Evolutionary conservation across 1,140 invertebrate species (phyloP).

Genomic region (Hydropsyche tenuis): DNA sequence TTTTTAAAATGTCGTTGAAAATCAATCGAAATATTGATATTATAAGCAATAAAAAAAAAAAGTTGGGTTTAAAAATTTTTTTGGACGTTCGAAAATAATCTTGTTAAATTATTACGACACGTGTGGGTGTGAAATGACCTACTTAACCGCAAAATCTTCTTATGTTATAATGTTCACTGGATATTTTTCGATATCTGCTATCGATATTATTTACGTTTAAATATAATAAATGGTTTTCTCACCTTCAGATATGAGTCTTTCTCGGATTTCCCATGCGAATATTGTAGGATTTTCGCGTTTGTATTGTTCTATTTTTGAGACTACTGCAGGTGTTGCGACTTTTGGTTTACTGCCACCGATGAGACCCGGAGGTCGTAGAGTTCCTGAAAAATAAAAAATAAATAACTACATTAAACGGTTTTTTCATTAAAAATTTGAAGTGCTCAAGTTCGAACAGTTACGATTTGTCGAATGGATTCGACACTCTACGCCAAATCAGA

Average conservation of each 20-base stretch:
- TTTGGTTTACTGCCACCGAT: slow-evolving; percentile 99
- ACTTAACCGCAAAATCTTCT: slow-evolving; percentile 45
- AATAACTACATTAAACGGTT: slow-evolving; percentile 3
- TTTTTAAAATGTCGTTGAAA: no score
- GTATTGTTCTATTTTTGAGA: slow-evolving; percentile 95
- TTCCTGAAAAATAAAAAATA: slow-evolving; percentile 71
- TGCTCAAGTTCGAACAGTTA: background rate
- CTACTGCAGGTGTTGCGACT: slow-evolving; percentile 95
- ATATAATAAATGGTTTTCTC: slow-evolving; percentile 51
- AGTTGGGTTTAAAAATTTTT: no score
- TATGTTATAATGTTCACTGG: slow-evolving; percentile 49
- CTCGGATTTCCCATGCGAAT: slow-evolving; percentile 96
- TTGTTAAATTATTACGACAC: slow-evolving; percentile 45
- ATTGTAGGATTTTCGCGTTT: slow-evolving; percentile 97
- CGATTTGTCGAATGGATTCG: background rate
- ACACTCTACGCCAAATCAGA: no score
- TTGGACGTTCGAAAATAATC: no score
- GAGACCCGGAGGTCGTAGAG: slow-evolving; percentile 89
- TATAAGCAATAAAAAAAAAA: no score
- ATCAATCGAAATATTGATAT: no score
- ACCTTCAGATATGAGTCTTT: slow-evolving; percentile 94
- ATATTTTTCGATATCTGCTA: slow-evolving; percentile 45
- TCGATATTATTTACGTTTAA: background rate
- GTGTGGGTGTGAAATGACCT: slow-evolving; percentile 49
- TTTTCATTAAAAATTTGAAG: background rate